These are phyloP conservation scores for Vesta saturnalis DNA, from an alignment of 2,888 invertebrate genomes.

Conservation along the genomic window DNA sequence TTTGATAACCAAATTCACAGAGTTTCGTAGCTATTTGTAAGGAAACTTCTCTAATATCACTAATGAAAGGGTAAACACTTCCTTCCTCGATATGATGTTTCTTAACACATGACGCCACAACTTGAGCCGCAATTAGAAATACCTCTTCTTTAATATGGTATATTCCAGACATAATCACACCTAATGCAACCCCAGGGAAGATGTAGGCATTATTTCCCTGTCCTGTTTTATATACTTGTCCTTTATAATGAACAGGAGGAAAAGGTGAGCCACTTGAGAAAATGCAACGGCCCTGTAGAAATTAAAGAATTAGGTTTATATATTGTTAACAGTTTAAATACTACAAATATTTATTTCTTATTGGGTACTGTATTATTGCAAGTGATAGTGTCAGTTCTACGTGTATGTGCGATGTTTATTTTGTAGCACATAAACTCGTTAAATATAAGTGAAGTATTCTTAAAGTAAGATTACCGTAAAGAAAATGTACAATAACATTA, in stretches of 20 bases:
- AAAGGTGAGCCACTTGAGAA: slow-evolving; percentile 98
- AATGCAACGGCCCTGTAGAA: slow-evolving; percentile 84
- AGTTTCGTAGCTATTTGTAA: slow-evolving; percentile 88
- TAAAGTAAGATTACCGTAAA: no score
- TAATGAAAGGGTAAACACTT: slow-evolving; percentile 92
- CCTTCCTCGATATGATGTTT: slow-evolving; percentile 84
- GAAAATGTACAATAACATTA: no score
- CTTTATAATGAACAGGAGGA: slow-evolving; percentile 81
- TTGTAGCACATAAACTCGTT: no score
- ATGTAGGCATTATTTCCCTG: slow-evolving; percentile 96
- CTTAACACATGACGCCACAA: slow-evolving; percentile 84
- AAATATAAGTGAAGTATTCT: no score
- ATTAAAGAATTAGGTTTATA: background rate
- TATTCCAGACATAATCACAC: slow-evolving; percentile 90
- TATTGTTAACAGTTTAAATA: background rate
- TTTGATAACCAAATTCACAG: slow-evolving; percentile 88
- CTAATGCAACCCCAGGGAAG: slow-evolving; percentile 95
- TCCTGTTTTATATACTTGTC: slow-evolving; percentile 87
- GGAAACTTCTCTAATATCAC: slow-evolving; percentile 86
- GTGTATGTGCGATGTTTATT: no score
- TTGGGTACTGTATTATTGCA: no score
- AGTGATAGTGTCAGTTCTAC: no score
- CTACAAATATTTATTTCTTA: no score
- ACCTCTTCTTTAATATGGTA: slow-evolving; percentile 94
- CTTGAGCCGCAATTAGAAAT: slow-evolving; percentile 94